Percentiles rank a stretch among this genome's conserved stretches.
phyloP scores from a whole-genome alignment of 2,888 invertebrate species.

The Drosophila koepferae region DNA sequence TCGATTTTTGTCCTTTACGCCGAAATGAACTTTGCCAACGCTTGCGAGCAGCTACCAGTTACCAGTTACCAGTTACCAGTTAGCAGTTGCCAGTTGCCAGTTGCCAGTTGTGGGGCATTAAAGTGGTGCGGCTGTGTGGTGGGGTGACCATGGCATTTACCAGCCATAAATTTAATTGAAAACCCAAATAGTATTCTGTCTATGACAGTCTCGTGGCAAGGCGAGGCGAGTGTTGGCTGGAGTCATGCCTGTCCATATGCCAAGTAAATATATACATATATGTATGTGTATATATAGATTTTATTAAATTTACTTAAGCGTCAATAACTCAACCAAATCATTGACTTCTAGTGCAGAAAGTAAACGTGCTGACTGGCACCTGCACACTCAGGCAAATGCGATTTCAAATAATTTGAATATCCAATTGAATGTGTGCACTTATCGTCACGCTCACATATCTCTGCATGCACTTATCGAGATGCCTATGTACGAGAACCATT shows the following conservation, averaged over 20 bases:
- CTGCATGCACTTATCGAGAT: conserved; percentile 14
- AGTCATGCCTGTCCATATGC: conserved; percentile 22
- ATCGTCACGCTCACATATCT: conserved; percentile 46
- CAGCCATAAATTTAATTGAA: conserved; percentile 78
- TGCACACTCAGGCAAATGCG: conserved; percentile 72
- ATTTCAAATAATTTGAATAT: conserved; percentile 78
- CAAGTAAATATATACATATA: neutral
- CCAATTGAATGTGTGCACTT: conserved; percentile 78
- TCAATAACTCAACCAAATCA: conserved; percentile 58
- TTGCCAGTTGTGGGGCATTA: conserved; percentile 42
- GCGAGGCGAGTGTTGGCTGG: conserved; percentile 20
- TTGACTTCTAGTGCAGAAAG: conserved; percentile 56
- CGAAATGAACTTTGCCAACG: conserved; percentile 69
- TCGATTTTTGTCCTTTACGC: conserved; percentile 79
- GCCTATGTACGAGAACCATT: conserved; percentile 3
- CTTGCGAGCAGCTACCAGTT: conserved; percentile 20
- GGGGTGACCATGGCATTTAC: conserved; percentile 47
- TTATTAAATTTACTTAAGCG: conserved; percentile 73
- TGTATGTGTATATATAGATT: conserved; percentile 21
- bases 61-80: conserved; percentile 23
- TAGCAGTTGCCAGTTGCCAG: conserved; percentile 19
- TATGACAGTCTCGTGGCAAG: conserved; percentile 41
- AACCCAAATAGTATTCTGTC: conserved; percentile 69
- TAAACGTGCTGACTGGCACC: conserved; percentile 63
- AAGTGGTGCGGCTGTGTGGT: conserved; percentile 42